Conservation (phyloP, 30 jellyfish, hydroid and myxozoan species). For the Turritopsis rubra region DNA sequence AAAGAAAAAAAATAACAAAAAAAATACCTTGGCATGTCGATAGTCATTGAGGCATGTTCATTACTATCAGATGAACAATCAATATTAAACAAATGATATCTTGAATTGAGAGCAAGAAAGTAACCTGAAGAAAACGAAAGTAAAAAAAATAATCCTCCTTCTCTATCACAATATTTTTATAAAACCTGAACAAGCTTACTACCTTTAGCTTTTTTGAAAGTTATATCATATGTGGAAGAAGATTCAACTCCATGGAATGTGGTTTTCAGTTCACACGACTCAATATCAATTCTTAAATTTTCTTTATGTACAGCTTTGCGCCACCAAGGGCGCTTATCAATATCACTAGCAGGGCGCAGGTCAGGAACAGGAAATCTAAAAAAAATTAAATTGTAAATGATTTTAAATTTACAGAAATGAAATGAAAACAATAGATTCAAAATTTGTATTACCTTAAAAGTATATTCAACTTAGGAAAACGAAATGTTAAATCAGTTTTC, state of each 20-base stretch:
- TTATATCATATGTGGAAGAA: conserved; percentile 43
- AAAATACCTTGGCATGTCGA: conserved; percentile 40
- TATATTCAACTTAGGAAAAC: conserved; percentile 43
- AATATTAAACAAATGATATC: conserved; percentile 30
- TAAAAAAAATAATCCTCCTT: not conserved
- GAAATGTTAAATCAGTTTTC: conserved; percentile 51
- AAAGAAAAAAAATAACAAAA: not conserved
- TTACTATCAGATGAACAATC: conserved; percentile 32
- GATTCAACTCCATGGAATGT: conserved; percentile 28
- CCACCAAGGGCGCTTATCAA: conserved; percentile 96
- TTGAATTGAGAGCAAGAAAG: not conserved
- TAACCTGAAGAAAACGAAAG: conserved; percentile 21
- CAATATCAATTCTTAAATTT: conserved; percentile 26
- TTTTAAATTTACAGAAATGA: not conserved
- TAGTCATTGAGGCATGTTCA: conserved; percentile 32
- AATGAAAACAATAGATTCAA: not conserved
- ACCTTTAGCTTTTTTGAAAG: conserved; percentile 84
- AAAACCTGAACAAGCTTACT: not conserved
- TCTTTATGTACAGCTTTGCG: conserved; percentile 71
- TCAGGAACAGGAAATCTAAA: conserved; percentile 90
- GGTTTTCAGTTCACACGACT: conserved; percentile 57
- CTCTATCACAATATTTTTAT: not conserved
- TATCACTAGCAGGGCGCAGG: conserved; percentile 90
- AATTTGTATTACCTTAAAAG: conserved; percentile 47
- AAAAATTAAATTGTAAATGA: not conserved